Percentiles rank a stretch among this genome's conserved stretches.
Conservation (phyloP, 2,888 invertebrate species). For the Corythucha ciliata region DNA sequence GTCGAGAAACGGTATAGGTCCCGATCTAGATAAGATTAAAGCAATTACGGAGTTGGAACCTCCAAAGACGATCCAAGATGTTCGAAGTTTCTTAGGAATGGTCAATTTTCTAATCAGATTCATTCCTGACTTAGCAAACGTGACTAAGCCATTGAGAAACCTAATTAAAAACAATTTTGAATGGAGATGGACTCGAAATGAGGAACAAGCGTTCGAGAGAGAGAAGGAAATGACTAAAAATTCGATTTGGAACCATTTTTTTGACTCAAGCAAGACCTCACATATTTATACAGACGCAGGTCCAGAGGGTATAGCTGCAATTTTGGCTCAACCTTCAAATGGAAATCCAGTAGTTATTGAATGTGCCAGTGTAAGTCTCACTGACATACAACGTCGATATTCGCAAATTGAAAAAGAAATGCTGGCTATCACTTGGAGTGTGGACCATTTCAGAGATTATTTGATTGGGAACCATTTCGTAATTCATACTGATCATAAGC, state of each 20-base stretch:
- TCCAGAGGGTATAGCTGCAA: neutral
- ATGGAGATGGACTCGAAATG: neutral
- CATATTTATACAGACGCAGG: neutral
- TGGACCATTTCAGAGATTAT: neutral
- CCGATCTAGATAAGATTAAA: neutral
- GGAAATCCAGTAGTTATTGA: neutral
- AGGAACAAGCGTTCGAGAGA: neutral
- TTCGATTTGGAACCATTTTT: neutral
- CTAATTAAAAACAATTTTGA: neutral
- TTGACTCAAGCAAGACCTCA: neutral
- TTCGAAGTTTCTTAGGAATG: conserved; percentile 32
- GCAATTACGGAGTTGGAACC: conserved; percentile 30
- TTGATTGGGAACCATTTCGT: no score
- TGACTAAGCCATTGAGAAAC: conserved; percentile 15
- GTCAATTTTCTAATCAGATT: conserved; percentile 36
- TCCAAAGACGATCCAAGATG: conserved; percentile 31
- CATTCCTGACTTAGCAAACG: conserved; percentile 34
- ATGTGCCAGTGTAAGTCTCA: neutral
- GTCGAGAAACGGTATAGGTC: neutral
- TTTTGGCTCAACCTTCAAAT: neutral
- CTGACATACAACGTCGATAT: neutral
- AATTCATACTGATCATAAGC: conserved; percentile 1
- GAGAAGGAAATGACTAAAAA: neutral
- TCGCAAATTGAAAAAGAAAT: neutral
- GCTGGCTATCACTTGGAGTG: neutral